These are phyloP conservation scores for Hydrolagus colliei DNA, from an alignment of 2,797 vertebrate species.

Conservation along the genomic window DNA sequence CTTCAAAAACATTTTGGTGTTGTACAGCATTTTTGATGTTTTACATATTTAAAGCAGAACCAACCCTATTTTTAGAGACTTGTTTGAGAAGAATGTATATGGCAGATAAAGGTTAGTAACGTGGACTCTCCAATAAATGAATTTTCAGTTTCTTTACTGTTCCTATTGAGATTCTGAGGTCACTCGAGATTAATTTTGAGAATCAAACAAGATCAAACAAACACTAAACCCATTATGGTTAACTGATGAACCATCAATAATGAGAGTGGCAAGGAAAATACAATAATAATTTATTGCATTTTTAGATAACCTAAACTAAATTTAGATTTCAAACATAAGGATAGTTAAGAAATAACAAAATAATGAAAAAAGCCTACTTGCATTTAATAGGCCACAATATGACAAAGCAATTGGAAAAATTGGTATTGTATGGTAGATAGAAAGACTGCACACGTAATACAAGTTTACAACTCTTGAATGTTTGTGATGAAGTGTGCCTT, in stretches of 20 bases:
- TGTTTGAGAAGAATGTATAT: neutral
- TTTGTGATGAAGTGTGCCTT: neutral
- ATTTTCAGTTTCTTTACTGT: neutral
- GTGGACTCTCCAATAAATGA: slow-evolving; percentile 9
- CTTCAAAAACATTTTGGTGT: neutral
- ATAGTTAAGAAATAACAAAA: no score
- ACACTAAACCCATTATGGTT: neutral
- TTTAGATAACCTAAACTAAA: no score
- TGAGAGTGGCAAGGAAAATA: neutral
- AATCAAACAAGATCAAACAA: neutral
- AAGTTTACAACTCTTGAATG: neutral
- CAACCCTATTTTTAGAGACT: neutral
- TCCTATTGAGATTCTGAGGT: neutral
- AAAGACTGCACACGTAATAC: neutral
- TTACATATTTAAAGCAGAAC: neutral
- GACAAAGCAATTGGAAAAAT: no score
- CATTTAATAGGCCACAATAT: neutral
- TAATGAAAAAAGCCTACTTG: neutral
- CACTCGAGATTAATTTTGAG: neutral
- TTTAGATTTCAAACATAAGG: no score
- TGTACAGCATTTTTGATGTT: neutral
- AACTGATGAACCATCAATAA: neutral
- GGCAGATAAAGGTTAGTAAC: neutral
- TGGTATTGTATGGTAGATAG: neutral
- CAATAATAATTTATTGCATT: no score